Evolutionary conservation across 2,888 invertebrate species (phyloP).

Genomic region (Pantelozetes paolii): DNA sequence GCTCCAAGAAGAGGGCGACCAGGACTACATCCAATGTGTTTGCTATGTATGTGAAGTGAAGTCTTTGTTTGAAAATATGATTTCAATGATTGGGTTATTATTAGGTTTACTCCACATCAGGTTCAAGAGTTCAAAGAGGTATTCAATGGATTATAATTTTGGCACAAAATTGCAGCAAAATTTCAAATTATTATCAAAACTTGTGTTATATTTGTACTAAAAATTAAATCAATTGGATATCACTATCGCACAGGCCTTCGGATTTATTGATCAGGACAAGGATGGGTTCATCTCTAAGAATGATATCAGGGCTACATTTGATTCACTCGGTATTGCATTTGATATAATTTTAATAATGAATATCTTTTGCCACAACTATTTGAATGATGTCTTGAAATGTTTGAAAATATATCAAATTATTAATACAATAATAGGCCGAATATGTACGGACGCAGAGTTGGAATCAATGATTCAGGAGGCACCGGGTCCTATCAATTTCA

Average conservation of each 20-base stretch:
- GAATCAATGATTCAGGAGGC: constrained; percentile 84
- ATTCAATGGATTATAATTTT: background rate
- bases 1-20: constrained; percentile 64
- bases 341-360: too few relatives aligned
- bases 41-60: constrained; percentile 70
- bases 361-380: too few relatives aligned
- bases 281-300: constrained; percentile 67
- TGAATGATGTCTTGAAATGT: background rate
- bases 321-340: constrained; percentile 64
- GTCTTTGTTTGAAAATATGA: too few relatives aligned
- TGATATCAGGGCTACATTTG: constrained; percentile 70
- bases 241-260: constrained; percentile 67
- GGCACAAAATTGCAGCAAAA: background rate
- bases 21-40: constrained; percentile 80
- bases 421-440: constrained; percentile 59
- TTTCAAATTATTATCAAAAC: background rate
- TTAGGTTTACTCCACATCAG: constrained; percentile 80
- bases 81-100: too few relatives aligned
- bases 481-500: constrained; percentile 89
- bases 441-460: constrained; percentile 83
- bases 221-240: background rate
- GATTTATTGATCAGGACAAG: constrained; percentile 93
- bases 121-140: constrained; percentile 90
- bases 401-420: background rate
- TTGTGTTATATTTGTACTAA: background rate